Conservation (phyloP, 2,888 invertebrate species). For the Aphidius colemani region DNA sequence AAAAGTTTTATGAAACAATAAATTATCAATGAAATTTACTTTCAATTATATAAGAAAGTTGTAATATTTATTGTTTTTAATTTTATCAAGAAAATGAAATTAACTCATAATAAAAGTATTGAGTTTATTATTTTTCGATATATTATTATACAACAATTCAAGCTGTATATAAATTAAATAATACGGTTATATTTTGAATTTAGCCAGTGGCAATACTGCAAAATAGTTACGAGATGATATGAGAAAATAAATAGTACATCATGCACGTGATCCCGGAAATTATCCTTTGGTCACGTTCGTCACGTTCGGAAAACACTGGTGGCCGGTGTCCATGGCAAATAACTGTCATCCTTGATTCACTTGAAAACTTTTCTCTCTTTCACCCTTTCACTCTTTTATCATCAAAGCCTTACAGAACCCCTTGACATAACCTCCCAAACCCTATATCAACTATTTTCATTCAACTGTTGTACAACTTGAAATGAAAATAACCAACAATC, state of each 20-base stretch:
- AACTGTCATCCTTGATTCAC: slow-evolving; percentile 28
- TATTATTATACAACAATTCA: too few relatives aligned
- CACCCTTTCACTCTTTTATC: slow-evolving; percentile 9
- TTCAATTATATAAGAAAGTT: too few relatives aligned
- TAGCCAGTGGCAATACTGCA: slow-evolving; percentile 21
- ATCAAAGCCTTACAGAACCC: neutral
- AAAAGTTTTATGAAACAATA: too few relatives aligned
- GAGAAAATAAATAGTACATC: slow-evolving; percentile 3
- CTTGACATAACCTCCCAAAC: slow-evolving; percentile 9
- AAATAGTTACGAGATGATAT: slow-evolving; percentile 7
- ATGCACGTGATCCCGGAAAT: slow-evolving; percentile 28
- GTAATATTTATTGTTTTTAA: too few relatives aligned
- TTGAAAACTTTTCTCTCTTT: slow-evolving; percentile 9
- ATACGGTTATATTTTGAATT: slow-evolving; percentile 10
- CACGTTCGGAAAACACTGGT: slow-evolving; percentile 35
- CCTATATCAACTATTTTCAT: neutral
- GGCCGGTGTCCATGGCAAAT: slow-evolving; percentile 27
- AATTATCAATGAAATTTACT: too few relatives aligned
- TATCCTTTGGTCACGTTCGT: slow-evolving; percentile 36
- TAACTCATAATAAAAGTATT: too few relatives aligned
- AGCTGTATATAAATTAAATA: too few relatives aligned
- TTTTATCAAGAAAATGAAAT: too few relatives aligned
- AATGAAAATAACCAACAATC: too few relatives aligned
- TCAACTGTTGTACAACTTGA: too few relatives aligned
- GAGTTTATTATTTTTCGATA: too few relatives aligned